Conservation (phyloP, 2,797 vertebrate species). For the Naso thynnoides region DNA sequence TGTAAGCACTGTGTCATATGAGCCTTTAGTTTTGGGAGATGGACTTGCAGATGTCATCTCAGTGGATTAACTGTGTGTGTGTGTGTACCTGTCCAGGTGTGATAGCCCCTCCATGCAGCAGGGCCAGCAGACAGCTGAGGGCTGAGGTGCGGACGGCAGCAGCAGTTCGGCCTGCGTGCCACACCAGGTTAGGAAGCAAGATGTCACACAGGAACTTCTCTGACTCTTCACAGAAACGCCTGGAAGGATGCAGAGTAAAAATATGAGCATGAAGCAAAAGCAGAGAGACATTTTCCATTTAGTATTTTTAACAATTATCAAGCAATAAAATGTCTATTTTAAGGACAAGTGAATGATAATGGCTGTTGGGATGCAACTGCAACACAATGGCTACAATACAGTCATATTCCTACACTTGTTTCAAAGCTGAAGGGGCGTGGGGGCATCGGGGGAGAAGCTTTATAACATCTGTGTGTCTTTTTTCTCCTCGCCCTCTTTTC, state of each 20-base stretch:
- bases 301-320: not conserved
- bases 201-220: constrained; percentile 88
- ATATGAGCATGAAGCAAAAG: not conserved
- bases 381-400: constrained; percentile 17
- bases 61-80: not conserved
- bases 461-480: constrained; percentile 63
- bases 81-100: constrained; percentile 86
- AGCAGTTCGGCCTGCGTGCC: constrained; percentile 91
- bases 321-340: not conserved
- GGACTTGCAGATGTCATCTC: not conserved
- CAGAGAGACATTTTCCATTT: not conserved
- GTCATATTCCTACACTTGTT: constrained; percentile 58
- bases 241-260: constrained; percentile 62
- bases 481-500: constrained; percentile 37
- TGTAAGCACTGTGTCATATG: not conserved
- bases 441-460: not conserved
- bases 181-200: constrained; percentile 93
- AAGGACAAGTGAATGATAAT: not conserved
- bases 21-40: not conserved
- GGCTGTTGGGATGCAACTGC: constrained; percentile 5
- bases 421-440: not conserved
- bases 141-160: constrained; percentile 91
- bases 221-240: constrained; percentile 86
- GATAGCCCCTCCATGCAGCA: constrained; percentile 86
- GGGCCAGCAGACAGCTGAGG: constrained; percentile 92